phyloP scores from a whole-genome alignment of 2,113 vertebrate species.

The Eolophus roseicapilla region DNA sequence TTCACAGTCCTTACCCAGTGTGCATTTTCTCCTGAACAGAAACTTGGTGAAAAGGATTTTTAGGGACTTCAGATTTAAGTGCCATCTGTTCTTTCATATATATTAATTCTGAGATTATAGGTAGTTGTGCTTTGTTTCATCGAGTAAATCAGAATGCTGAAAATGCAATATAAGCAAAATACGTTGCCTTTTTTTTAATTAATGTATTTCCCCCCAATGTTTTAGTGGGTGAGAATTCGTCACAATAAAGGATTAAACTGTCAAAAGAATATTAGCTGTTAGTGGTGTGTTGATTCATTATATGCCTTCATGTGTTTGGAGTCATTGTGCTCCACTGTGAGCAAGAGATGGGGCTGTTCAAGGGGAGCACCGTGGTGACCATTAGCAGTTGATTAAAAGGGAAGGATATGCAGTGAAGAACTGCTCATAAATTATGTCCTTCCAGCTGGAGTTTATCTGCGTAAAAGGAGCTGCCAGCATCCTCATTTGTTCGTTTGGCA shows the following conservation, averaged over 20 bases:
- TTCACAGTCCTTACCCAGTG: neutral
- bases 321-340: neutral
- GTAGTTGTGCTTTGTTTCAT: neutral
- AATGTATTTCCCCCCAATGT: neutral
- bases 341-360: slow-evolving; percentile 31
- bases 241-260: slow-evolving; percentile 44
- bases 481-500: neutral
- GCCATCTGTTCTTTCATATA: neutral
- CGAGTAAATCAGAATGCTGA: neutral
- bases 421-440: slow-evolving; percentile 31
- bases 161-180: slow-evolving; percentile 27
- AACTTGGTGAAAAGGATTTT: neutral
- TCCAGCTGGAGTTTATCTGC: slow-evolving; percentile 26
- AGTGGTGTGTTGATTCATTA: slow-evolving; percentile 33
- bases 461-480: neutral
- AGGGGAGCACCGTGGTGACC: slow-evolving; percentile 22
- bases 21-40: neutral
- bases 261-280: slow-evolving; percentile 50
- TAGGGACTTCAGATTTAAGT: neutral
- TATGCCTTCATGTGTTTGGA: neutral
- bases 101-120: neutral
- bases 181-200: neutral
- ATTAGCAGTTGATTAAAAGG: slow-evolving; percentile 50
- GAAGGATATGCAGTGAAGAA: slow-evolving; percentile 3
- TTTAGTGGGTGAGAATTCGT: slow-evolving; percentile 33